Evolutionary conservation across 2,113 vertebrate genomes (phyloP).

Genomic region (Scalopus aquaticus): DNA sequence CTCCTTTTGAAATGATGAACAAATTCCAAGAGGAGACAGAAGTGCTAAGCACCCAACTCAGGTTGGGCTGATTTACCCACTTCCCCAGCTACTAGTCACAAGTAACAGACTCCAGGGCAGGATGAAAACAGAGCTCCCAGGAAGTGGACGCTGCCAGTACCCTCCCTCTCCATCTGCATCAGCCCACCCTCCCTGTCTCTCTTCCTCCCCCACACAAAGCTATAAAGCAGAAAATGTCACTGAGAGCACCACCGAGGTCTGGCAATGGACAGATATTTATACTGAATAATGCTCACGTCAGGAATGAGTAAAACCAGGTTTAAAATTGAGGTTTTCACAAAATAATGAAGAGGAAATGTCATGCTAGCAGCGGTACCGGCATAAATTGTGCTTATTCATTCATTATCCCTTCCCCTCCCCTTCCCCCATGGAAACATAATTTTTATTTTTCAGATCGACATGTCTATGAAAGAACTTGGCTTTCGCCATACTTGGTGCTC

Average conservation of each 20-base stretch:
- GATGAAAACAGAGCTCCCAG: conserved; percentile 78
- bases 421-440: conserved; percentile 1
- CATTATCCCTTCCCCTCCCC: conserved; percentile 69
- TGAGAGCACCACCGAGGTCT: conserved; percentile 76
- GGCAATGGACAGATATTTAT: conserved; percentile 83
- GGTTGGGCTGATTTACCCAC: conserved; percentile 42
- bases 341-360: conserved; percentile 78
- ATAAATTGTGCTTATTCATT: conserved; percentile 71
- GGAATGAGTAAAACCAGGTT: conserved; percentile 80
- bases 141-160: conserved; percentile 28
- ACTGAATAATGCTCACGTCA: conserved; percentile 73
- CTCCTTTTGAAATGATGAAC: conserved; percentile 63
- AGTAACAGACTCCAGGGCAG: conserved; percentile 69
- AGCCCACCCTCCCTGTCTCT: not conserved
- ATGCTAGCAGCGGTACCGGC: conserved; percentile 28
- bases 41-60: not conserved
- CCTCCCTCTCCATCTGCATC: not conserved
- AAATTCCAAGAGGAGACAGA: conserved; percentile 3
- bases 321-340: conserved; percentile 81
- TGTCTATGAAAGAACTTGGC: not conserved
- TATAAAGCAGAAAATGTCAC: conserved; percentile 85
- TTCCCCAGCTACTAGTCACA: conserved; percentile 50
- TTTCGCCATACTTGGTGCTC: not conserved
- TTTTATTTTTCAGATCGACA: conserved; percentile 52
- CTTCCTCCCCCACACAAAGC: conserved; percentile 62